Conservation (phyloP, 2,888 invertebrate species). For the Tetheella fluctuosa region DNA sequence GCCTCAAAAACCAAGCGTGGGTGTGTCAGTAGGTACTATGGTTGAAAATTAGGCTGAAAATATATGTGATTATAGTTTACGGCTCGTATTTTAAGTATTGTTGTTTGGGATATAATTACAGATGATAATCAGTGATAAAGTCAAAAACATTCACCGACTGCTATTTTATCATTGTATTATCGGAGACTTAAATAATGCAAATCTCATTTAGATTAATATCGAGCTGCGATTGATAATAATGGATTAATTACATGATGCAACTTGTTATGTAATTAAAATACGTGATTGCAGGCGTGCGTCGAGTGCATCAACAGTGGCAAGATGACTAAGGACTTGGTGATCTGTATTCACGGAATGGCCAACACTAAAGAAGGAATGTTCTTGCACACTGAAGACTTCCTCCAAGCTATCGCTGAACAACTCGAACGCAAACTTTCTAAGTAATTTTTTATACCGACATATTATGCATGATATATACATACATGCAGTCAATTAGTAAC, state of each 20-base stretch:
- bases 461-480: slow-evolving; percentile 3
- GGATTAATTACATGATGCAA: slow-evolving; percentile 12
- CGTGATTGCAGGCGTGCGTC: slow-evolving; percentile 86
- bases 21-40: no score
- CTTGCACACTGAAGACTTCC: slow-evolving; percentile 93
- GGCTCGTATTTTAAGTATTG: no score
- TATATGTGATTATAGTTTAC: no score
- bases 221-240: slow-evolving; percentile 33
- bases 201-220: slow-evolving; percentile 30
- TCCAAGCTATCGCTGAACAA: slow-evolving; percentile 91
- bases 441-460: slow-evolving; percentile 35
- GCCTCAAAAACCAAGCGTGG: no score
- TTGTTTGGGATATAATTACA: not conserved
- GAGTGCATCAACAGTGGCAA: slow-evolving; percentile 92
- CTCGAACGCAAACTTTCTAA: slow-evolving; percentile 82
- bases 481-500: slow-evolving; percentile 13
- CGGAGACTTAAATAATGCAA: slow-evolving; percentile 16
- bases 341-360: slow-evolving; percentile 92
- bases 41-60: no score
- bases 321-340: slow-evolving; percentile 95
- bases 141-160: not conserved
- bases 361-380: slow-evolving; percentile 93
- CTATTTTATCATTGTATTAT: not conserved
- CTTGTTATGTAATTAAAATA: slow-evolving; percentile 16
- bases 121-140: not conserved